These are phyloP conservation scores for Drosophila mimetica DNA, from an alignment of 2,888 invertebrate genomes.

Conservation along the genomic window DNA sequence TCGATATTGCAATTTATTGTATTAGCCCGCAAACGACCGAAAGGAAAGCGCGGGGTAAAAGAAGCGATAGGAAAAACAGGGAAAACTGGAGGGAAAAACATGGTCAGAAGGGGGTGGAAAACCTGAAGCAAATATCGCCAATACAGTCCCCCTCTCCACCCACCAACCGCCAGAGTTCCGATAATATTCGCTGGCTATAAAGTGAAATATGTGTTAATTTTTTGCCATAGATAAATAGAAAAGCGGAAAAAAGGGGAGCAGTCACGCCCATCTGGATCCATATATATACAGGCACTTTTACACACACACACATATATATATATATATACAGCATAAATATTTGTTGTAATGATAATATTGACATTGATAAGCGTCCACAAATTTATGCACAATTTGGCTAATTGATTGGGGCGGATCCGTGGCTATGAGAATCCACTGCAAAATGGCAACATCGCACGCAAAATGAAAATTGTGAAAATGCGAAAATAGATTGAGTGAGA, in stretches of 20 bases:
- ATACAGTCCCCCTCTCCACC: not conserved
- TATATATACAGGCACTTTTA: not conserved
- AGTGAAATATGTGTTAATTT: constrained; percentile 78
- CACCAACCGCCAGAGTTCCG: constrained; percentile 27
- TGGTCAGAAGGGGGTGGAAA: not conserved
- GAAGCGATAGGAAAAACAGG: constrained; percentile 1
- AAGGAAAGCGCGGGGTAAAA: not conserved
- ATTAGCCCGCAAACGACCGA: constrained; percentile 57
- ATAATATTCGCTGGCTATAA: constrained; percentile 72
- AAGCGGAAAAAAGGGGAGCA: constrained; percentile 5
- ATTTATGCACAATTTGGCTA: constrained; percentile 80
- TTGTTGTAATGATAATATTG: constrained; percentile 78
- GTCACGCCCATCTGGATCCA: constrained; percentile 12
- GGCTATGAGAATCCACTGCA: constrained; percentile 5
- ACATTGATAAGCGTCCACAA: constrained; percentile 78
- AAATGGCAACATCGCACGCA: constrained; percentile 37
- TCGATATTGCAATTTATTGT: constrained; percentile 80
- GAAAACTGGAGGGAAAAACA: constrained; percentile 4
- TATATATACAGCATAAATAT: constrained; percentile 42
- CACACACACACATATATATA: no score
- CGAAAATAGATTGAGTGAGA: not conserved
- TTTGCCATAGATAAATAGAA: constrained; percentile 19
- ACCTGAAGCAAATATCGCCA: constrained; percentile 13
- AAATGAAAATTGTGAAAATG: constrained; percentile 14
- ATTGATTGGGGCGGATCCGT: constrained; percentile 65